Conservation (phyloP, 2,888 invertebrate genomes). For the Caenorhabditis doughertyi region DNA sequence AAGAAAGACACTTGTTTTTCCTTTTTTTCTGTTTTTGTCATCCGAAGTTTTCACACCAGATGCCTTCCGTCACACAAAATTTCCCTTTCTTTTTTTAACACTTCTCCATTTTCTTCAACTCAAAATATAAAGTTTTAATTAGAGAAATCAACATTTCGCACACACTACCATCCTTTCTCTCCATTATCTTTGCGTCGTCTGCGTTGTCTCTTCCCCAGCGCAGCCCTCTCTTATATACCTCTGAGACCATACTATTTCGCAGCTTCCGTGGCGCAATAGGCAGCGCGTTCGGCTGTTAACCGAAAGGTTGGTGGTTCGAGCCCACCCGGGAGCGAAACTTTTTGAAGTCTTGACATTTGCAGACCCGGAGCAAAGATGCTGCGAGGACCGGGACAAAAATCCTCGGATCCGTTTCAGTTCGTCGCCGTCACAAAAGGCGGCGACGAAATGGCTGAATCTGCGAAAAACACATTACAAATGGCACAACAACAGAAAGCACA, state of each 20-base stretch:
- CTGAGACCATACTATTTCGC: not conserved
- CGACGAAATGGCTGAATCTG: slow-evolving; percentile 68
- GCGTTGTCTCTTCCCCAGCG: not conserved
- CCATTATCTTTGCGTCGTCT: not conserved
- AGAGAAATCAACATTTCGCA: not conserved
- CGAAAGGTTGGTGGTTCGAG: slow-evolving; percentile 82
- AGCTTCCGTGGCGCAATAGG: slow-evolving; percentile 78
- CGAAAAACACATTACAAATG: slow-evolving; percentile 61
- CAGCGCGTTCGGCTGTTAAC: slow-evolving; percentile 83
- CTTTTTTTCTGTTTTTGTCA: slow-evolving; percentile 43
- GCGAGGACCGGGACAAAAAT: slow-evolving; percentile 66
- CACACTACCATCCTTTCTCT: not conserved
- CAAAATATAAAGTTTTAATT: not conserved
- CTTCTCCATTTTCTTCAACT: slow-evolving; percentile 4
- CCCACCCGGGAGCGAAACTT: slow-evolving; percentile 80
- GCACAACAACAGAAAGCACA: slow-evolving; percentile 68
- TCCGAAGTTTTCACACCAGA: slow-evolving; percentile 37
- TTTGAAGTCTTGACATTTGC: slow-evolving; percentile 27
- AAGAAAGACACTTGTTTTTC: slow-evolving; percentile 49
- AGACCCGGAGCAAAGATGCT: slow-evolving; percentile 59
- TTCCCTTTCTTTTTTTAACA: slow-evolving; percentile 31
- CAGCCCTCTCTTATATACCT: slow-evolving; percentile 5
- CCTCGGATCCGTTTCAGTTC: slow-evolving; percentile 70
- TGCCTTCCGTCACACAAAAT: not conserved
- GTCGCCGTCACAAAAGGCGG: slow-evolving; percentile 63